A percentile compares a stretch with the other conserved stretches of the same genome.
Conservation (phyloP, 2,888 invertebrate species). For the Himalopsyche japonica region DNA sequence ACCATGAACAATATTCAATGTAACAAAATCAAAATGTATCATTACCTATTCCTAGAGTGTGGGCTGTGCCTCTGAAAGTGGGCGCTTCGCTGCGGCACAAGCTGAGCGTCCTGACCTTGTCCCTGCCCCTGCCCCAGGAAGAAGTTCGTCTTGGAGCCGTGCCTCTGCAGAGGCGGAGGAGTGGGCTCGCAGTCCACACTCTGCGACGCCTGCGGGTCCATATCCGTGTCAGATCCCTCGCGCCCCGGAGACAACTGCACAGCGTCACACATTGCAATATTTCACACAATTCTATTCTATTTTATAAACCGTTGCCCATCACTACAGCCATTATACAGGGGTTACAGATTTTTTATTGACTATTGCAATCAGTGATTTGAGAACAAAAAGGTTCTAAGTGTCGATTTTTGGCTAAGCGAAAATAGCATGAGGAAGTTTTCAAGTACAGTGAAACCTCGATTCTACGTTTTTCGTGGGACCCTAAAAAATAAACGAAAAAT, state of each 20-base stretch:
- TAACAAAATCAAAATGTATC: background rate
- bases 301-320: no score
- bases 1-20: no score
- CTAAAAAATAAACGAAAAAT: no score
- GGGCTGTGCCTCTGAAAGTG: slow-evolving; percentile 79
- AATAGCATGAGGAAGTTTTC: no score
- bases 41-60: slow-evolving; percentile 72
- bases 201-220: slow-evolving; percentile 88
- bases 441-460: no score
- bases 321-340: no score
- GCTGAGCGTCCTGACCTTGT: slow-evolving; percentile 48
- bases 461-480: no score
- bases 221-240: slow-evolving; percentile 80
- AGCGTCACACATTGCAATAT: slow-evolving; percentile 43
- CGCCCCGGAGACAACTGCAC: slow-evolving; percentile 80
- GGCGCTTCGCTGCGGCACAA: slow-evolving; percentile 56
- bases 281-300: slow-evolving; percentile 34
- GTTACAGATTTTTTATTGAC: no score
- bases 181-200: slow-evolving; percentile 93
- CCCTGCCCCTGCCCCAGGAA: slow-evolving; percentile 69
- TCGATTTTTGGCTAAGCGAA: no score
- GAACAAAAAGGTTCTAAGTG: no score
- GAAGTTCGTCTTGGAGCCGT: slow-evolving; percentile 85
- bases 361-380: no score
- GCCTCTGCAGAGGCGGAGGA: slow-evolving; percentile 79